Percentiles rank a stretch among this genome's conserved stretches.
phyloP scores from a whole-genome alignment of 2,797 vertebrate genomes.

The Heterohyrax brucei region DNA sequence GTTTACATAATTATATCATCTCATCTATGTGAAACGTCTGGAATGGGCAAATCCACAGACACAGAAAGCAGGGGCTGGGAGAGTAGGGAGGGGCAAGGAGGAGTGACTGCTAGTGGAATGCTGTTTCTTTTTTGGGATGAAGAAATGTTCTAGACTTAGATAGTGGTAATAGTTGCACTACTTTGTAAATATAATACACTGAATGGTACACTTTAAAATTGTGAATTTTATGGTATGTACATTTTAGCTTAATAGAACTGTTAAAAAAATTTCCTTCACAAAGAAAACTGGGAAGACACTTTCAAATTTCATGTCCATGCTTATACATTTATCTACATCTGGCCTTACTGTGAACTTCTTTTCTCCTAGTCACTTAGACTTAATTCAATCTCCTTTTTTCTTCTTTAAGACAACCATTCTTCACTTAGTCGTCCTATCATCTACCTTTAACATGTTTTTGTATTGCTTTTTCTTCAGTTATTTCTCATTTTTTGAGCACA shows the following conservation, averaged over 20 bases:
- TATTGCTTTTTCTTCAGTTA: conserved; percentile 42
- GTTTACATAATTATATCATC: too few species aligned
- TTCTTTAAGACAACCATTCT: neutral
- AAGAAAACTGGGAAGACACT: neutral
- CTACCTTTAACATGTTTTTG: conserved; percentile 11
- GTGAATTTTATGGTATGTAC: neutral
- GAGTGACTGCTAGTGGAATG: neutral
- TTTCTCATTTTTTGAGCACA: conserved; percentile 14
- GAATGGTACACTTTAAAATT: conserved; percentile 17
- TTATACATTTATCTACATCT: conserved; percentile 35
- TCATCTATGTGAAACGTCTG: too few species aligned
- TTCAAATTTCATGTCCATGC: neutral
- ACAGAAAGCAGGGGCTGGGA: too few species aligned
- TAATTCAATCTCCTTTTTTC: conserved; percentile 42
- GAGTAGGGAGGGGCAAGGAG: neutral
- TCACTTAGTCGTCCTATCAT: neutral
- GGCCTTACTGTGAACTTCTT: neutral
- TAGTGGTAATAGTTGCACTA: too few species aligned
- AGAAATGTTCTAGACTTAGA: neutral
- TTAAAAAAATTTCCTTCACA: neutral
- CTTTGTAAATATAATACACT: too few species aligned
- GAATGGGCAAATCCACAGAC: too few species aligned
- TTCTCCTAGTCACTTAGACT: conserved; percentile 10
- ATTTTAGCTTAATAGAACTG: neutral
- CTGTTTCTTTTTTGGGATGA: neutral